Evolutionary conservation across 2,797 vertebrate genomes (phyloP).

Genomic region (Gallinago nigripennis): DNA sequence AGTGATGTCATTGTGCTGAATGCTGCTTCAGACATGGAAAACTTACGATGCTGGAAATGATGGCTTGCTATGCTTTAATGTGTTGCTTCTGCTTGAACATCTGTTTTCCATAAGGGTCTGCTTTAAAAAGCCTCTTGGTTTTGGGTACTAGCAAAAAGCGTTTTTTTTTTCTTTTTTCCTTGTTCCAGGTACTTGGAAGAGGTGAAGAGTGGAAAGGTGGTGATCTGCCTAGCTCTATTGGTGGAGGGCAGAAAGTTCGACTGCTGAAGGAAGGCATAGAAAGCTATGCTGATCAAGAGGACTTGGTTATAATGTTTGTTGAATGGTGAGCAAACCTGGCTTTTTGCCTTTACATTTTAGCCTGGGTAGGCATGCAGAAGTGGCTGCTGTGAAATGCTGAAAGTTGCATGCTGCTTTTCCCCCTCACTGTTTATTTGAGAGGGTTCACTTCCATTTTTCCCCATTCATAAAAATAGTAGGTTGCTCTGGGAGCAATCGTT

Average conservation of each 20-base stretch:
- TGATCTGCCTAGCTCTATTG: conserved; percentile 86
- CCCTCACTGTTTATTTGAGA: neutral
- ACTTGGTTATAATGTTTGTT: conserved; percentile 88
- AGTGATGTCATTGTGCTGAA: conserved; percentile 46
- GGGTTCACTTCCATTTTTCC: neutral
- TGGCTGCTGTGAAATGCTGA: neutral
- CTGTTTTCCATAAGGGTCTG: conserved; percentile 22
- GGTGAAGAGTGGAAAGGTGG: conserved; percentile 93
- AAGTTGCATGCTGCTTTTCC: neutral
- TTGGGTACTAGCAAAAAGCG: neutral
- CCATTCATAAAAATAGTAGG: conserved; percentile 24
- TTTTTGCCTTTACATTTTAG: neutral
- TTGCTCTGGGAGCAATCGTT: neutral
- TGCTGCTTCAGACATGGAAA: conserved; percentile 53
- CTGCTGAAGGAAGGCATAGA: conserved; percentile 90
- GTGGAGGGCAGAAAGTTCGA: conserved; percentile 95
- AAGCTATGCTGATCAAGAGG: conserved; percentile 81
- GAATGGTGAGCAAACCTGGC: conserved; percentile 85
- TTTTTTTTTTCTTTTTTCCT: neutral
- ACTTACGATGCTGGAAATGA: conserved; percentile 13
- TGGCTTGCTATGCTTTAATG: conserved; percentile 26
- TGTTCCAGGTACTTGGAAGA: conserved; percentile 88
- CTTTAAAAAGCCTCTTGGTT: conserved; percentile 5
- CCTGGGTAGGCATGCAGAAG: neutral
- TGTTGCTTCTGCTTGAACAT: conserved; percentile 44